Evolutionary conservation across 2,888 invertebrate species (phyloP).

Genomic region (Pardosa pseudoannulata): DNA sequence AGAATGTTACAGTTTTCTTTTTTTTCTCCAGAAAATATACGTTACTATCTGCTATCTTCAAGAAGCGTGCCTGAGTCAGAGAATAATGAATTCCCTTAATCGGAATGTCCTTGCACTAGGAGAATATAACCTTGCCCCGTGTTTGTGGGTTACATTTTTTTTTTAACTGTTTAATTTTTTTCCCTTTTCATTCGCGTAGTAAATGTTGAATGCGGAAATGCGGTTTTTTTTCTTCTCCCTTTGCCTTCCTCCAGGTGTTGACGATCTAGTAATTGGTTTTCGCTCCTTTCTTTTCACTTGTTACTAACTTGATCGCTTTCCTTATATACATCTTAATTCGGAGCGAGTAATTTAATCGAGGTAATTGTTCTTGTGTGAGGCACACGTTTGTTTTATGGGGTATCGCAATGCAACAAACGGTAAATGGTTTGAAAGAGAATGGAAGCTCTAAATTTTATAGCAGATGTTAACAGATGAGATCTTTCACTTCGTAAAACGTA

Average conservation of each 20-base stretch:
- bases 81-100: conserved; percentile 6
- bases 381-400: too few relatives aligned
- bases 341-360: too few relatives aligned
- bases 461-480: too few relatives aligned
- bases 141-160: not conserved
- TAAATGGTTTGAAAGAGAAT: too few relatives aligned
- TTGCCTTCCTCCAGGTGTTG: not conserved
- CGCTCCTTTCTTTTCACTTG: not conserved
- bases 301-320: too few relatives aligned
- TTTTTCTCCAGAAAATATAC: too few relatives aligned
- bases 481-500: too few relatives aligned
- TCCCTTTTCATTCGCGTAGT: not conserved
- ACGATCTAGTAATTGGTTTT: not conserved
- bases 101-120: conserved; percentile 33
- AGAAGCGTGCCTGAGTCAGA: not conserved
- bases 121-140: conserved; percentile 38
- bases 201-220: conserved; percentile 6
- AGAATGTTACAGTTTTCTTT: too few relatives aligned
- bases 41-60: not conserved
- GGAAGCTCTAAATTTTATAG: too few relatives aligned
- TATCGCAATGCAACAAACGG: too few relatives aligned
- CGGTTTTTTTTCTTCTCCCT: not conserved
- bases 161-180: not conserved
- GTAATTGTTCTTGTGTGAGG: too few relatives aligned
- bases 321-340: too few relatives aligned